A percentile compares a stretch with the other conserved stretches of the same genome.
Conservation (phyloP, 2,797 vertebrate species). For the Enteromius unitaeniatus region DNA sequence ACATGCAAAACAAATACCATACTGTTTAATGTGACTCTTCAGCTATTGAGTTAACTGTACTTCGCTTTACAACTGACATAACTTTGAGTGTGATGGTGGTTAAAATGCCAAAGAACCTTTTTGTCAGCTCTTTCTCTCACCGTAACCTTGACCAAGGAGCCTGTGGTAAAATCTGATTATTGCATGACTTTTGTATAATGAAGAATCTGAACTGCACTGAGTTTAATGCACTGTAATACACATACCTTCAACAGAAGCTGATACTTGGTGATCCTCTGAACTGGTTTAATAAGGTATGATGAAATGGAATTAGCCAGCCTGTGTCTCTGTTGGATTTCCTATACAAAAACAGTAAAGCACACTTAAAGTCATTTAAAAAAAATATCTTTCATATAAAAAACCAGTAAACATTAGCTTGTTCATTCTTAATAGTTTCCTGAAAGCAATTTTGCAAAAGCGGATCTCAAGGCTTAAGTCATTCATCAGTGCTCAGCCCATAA, state of each 20-base stretch:
- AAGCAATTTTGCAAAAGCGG: constrained; percentile 14
- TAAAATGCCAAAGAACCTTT: no score
- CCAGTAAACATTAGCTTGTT: neutral
- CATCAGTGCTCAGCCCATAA: neutral
- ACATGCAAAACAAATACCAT: no score
- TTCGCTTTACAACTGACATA: no score
- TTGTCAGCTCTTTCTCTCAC: no score
- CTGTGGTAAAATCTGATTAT: neutral
- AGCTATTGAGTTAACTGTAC: no score
- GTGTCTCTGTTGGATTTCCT: constrained; percentile 98
- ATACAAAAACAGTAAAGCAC: constrained; percentile 32
- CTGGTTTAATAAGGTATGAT: constrained; percentile 99
- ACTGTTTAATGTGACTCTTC: no score
- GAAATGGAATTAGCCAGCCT: constrained; percentile 97
- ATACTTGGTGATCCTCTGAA: constrained; percentile 99
- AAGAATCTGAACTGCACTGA: neutral
- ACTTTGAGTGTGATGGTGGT: no score
- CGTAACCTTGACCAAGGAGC: no score
- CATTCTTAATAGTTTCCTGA: constrained; percentile 8
- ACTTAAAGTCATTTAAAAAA: neutral
- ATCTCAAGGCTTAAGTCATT: constrained; percentile 6
- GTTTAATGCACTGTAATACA: constrained; percentile 15
- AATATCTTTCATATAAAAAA: neutral
- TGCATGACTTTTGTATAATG: neutral
- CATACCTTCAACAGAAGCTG: constrained; percentile 95